These are phyloP conservation scores for Garra rufa DNA, from an alignment of 2,113 vertebrate genomes.

Conservation along the genomic window DNA sequence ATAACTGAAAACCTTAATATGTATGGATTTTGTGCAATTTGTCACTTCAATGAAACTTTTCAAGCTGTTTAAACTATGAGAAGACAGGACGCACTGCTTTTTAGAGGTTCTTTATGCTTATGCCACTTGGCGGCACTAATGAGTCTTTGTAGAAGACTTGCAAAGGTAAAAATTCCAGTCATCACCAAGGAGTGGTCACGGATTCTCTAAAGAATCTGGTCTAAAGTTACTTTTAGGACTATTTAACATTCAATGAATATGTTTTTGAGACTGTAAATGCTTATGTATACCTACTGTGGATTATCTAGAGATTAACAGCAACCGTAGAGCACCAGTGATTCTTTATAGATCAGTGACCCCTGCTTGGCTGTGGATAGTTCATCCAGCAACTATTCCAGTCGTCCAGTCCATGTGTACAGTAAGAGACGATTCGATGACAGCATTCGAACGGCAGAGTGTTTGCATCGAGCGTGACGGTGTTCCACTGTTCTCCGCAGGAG, in stretches of 20 bases:
- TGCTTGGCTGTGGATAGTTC: conserved; percentile 48
- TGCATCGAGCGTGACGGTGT: conserved; percentile 40
- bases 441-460: conserved; percentile 42
- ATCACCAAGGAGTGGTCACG: conserved; percentile 33
- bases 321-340: not conserved
- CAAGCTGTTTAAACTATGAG: conserved; percentile 23
- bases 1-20: not conserved
- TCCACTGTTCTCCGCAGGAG: conserved; percentile 25
- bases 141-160: conserved; percentile 31
- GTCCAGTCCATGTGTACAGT: conserved; percentile 16
- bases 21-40: not conserved
- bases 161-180: conserved; percentile 12
- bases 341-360: conserved; percentile 31
- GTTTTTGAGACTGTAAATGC: not conserved
- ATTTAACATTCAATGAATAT: not conserved
- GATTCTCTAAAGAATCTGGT: not conserved
- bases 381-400: conserved; percentile 39
- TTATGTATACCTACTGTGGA: not conserved
- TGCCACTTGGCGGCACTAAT: conserved; percentile 46
- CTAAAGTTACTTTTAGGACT: not conserved
- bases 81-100: conserved; percentile 32
- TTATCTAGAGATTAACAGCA: not conserved
- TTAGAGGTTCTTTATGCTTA: not conserved
- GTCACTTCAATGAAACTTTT: not conserved
- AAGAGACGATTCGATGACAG: conserved; percentile 42